Percentiles rank a stretch among this genome's conserved stretches.
Evolutionary conservation across 2,888 invertebrate species (phyloP).

Genomic region (Hoplodrina ambigua): DNA sequence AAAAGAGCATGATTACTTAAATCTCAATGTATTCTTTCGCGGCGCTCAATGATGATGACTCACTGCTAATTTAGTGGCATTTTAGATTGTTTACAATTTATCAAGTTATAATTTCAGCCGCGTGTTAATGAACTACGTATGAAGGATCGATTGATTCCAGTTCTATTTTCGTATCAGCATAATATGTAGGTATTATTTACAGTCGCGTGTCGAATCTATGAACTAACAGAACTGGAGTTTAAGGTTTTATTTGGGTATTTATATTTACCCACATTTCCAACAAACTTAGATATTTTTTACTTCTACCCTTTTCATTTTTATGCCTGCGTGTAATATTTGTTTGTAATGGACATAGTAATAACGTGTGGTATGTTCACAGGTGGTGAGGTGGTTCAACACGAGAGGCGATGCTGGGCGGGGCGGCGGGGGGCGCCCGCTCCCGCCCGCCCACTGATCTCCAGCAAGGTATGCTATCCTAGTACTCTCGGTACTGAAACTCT

Average conservation of each 20-base stretch:
- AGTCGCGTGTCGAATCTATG: no score
- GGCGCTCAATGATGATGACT: conserved; percentile 35
- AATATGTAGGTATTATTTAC: neutral
- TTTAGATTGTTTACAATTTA: conserved; percentile 52
- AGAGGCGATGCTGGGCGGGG: conserved; percentile 90
- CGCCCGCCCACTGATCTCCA: conserved; percentile 89
- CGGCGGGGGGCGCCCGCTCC: conserved; percentile 90
- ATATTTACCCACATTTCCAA: neutral
- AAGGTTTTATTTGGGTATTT: no score
- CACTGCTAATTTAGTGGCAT: conserved; percentile 44
- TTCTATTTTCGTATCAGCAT: conserved; percentile 3
- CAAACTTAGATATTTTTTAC: neutral
- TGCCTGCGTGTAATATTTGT: conserved; percentile 11
- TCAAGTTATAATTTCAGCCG: conserved; percentile 34
- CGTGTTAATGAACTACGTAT: conserved; percentile 39
- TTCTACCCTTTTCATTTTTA: neutral
- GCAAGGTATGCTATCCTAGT: conserved; percentile 85
- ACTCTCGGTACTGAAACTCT: conserved; percentile 59
- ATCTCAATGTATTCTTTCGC: conserved; percentile 34
- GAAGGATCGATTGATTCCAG: conserved; percentile 21
- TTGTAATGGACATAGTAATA: conserved; percentile 22
- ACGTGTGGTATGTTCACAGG: conserved; percentile 71
- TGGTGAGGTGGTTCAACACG: conserved; percentile 85
- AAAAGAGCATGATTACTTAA: conserved; percentile 59
- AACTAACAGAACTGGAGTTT: no score